phyloP scores from a whole-genome alignment of 2,888 invertebrate genomes.

The Odontocerum albicorne region DNA sequence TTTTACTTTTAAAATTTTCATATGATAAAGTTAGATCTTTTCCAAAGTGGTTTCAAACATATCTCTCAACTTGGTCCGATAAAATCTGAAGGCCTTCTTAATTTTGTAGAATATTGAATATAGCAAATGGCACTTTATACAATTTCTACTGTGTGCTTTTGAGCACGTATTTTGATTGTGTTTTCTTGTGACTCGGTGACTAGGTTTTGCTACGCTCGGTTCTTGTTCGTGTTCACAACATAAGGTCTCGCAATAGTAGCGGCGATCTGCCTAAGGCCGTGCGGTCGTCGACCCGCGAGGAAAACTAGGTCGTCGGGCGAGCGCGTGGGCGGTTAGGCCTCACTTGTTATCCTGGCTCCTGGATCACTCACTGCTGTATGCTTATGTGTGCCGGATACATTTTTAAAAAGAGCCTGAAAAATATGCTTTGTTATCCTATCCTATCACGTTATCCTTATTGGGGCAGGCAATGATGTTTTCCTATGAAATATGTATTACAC shows the following conservation, averaged over 20 bases:
- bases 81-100: background rate
- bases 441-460: no score
- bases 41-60: no score
- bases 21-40: no score
- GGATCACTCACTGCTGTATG: background rate
- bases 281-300: slow-evolving; percentile 12
- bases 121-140: no score
- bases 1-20: no score
- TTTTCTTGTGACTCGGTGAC: background rate
- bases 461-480: no score
- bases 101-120: background rate
- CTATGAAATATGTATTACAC: no score
- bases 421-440: background rate
- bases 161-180: background rate
- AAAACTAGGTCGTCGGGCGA: slow-evolving; percentile 13
- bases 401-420: no score
- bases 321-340: slow-evolving; percentile 8
- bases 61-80: background rate
- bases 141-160: no score
- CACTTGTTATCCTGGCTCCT: slow-evolving; percentile 7
- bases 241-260: slow-evolving; percentile 5
- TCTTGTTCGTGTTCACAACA: background rate
- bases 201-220: background rate
- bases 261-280: slow-evolving; percentile 15
- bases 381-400: background rate